Evolutionary conservation across 2,797 vertebrate genomes (phyloP), one percentile per base, ranked within the genome.

Genomic region (Sebastes variabilis): DNA sequence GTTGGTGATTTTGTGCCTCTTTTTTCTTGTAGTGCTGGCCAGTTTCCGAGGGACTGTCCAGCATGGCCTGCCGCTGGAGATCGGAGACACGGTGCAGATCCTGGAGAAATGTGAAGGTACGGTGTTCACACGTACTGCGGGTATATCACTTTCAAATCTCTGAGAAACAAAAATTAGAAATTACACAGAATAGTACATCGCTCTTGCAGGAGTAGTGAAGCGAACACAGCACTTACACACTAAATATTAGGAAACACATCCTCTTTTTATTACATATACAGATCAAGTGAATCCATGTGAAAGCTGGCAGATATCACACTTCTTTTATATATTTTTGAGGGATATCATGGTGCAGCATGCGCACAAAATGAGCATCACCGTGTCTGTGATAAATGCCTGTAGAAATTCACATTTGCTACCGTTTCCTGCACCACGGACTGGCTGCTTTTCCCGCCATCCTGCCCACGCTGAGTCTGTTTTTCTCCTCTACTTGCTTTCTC

Each of bases 81-180:
- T 99, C 38, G 98, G 98, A 86, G 98, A 99, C 91, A 99, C 98
- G 0, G 98, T 99, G 92, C 98, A 99, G 95, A 98, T 99, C 93
- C 93, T 99, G 92, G 98, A 99, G 94, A 99, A 98, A 95, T 99
- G 97, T 82, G 98, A 99, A 94, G 98, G 98, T 99, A 95, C 87
- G 2, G 98, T 99, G 16, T 42, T 7, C 61, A 42, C 42, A n/a
- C 16, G 3, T 29, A 10, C 1, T 29, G 22, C 20, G 1, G 4
- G 9, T 18, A 10, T 18, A 27, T 27, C 16, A 12, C 32, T 13
- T 66, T 60, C 14, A 13, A 20, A 29, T 64, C 29, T 71, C 1
- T 54, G 59, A 29, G 29, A 7, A 30, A 66, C 25, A 64, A 64
- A 32, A 5, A 36, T 6, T 20, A 2, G 12, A 84, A 66, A 36